Evolutionary conservation across 2,888 invertebrate species (phyloP), one percentile per base, ranked within the genome.

Genomic region (Nesidiocoris tenuis): DNA sequence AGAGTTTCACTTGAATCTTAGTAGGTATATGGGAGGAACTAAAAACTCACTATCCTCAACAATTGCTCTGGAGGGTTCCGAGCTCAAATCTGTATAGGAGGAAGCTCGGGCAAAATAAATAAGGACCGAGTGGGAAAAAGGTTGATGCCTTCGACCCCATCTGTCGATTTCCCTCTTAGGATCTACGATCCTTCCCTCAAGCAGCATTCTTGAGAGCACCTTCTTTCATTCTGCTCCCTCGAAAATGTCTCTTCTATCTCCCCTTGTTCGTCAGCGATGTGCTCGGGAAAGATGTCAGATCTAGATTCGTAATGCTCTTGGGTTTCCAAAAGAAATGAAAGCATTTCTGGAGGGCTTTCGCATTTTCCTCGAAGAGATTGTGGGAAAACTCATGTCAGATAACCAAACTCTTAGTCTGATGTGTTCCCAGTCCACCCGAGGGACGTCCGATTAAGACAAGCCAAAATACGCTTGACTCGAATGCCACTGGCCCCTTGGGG

Each of bases 61-160:
- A 39, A 39, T 39, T 3, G 39, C 5, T 39, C 55, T 39, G 22
- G 17, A 17, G 23, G 21, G 67, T 18, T 67, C 12, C 5, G 21
- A 19, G 55, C 54, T 16, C 67, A 19, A n/a, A 0, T 55, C 67
- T n/a, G 22, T 67, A 56, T 67, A 22, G 67, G 25, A 65, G 65
- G 65, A 67, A 22, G 67, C 67, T 55, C 22, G 56, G 67, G 55
- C 67, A 67, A 67, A 55, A 67, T 67, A 67, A 67, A 67, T 67
- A 67, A 67, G 67, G 55, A 54, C 55, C 67, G 22, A 67, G 67
- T 67, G 67, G 67, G 67, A 56, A 67, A 67, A 55, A 55, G 5
- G 67, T 55, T 67, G 67, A 67, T 67, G 65, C 67, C 39, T 54
- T 67, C 54, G 19, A 17, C 22, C 39, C 65, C 3, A 39, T 39